phyloP scores from a whole-genome alignment of 1,140 invertebrate genomes.

The Tetragonula clypearis region DNA sequence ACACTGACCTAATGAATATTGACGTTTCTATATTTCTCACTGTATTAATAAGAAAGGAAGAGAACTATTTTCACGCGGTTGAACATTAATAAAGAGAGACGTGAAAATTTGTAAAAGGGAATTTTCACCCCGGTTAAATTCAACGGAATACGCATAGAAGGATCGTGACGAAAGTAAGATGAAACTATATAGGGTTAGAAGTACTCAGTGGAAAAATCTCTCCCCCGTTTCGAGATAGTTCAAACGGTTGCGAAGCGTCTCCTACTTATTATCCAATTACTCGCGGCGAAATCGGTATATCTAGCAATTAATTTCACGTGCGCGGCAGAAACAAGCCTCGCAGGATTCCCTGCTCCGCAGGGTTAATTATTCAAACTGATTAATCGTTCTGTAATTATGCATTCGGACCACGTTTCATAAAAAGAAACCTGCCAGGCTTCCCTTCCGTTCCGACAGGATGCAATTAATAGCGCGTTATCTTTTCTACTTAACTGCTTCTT shows the following conservation, averaged over 20 bases:
- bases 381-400: constrained; percentile 42
- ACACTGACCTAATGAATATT: neutral
- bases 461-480: constrained; percentile 33
- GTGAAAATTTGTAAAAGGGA: neutral
- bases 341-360: neutral
- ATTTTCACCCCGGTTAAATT: neutral
- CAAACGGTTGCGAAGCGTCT: neutral
- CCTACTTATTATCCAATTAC: constrained; percentile 25
- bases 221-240: neutral
- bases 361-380: constrained; percentile 43
- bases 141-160: neutral
- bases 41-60: neutral
- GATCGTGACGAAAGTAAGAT: neutral
- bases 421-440: neutral
- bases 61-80: no score
- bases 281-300: constrained; percentile 7
- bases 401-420: neutral
- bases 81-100: neutral
- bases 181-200: neutral
- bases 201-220: neutral
- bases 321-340: constrained; percentile 14
- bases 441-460: neutral
- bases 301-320: constrained; percentile 33
- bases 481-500: neutral
- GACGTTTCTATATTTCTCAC: neutral